These are phyloP conservation scores for Turnix velox DNA, from an alignment of 2,113 vertebrate species.

Conservation along the genomic window DNA sequence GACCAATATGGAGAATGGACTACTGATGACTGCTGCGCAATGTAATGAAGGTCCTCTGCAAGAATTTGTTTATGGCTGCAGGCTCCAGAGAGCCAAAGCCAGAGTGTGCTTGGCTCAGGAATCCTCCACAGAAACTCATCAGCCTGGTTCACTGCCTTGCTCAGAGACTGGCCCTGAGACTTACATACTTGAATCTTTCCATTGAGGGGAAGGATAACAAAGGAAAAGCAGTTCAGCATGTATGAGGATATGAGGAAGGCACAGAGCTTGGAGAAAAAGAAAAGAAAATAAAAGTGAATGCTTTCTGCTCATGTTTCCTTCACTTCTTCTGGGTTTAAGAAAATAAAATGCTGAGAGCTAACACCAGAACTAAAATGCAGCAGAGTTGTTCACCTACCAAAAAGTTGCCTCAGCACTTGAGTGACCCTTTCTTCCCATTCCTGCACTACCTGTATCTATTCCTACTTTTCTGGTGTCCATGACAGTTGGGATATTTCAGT, in stretches of 20 bases:
- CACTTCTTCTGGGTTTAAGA: background rate
- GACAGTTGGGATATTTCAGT: background rate
- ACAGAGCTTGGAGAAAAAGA: background rate
- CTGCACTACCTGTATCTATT: background rate
- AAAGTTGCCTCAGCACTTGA: background rate
- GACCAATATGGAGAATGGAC: background rate
- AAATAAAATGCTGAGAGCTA: background rate
- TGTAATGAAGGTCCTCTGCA: background rate
- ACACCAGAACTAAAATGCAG: background rate
- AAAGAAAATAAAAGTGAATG: background rate
- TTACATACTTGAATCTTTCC: background rate
- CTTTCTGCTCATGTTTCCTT: background rate
- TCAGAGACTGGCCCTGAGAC: background rate
- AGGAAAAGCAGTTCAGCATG: background rate
- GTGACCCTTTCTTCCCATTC: background rate
- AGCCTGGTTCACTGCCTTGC: background rate
- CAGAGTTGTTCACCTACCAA: background rate
- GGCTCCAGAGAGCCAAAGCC: background rate
- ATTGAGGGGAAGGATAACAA: background rate
- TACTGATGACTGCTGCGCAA: background rate
- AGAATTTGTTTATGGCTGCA: slow-evolving; percentile 32
- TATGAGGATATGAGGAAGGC: background rate
- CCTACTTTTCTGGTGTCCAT: background rate
- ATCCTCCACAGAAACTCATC: background rate
- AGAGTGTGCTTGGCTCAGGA: background rate